phyloP scores from a whole-genome alignment of 2,113 vertebrate species.

The Addax nasomaculatus region DNA sequence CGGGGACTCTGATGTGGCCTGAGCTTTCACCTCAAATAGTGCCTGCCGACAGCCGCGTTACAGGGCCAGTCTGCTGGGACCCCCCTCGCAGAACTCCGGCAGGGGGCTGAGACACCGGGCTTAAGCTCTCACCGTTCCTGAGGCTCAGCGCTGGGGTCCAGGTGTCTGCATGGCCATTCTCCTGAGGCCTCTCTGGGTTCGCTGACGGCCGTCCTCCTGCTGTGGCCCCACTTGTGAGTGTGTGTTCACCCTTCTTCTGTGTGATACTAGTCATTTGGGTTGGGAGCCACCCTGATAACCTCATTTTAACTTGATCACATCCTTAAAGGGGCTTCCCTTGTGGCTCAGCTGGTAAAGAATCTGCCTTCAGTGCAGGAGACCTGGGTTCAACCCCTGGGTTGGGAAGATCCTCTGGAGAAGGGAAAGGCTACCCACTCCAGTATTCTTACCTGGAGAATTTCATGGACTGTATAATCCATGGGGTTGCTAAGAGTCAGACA shows the following conservation, averaged over 20 bases:
- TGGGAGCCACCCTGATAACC: background rate
- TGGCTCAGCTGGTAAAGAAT: background rate
- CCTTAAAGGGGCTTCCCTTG: background rate
- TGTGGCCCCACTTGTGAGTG: background rate
- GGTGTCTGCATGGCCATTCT: accelerated
- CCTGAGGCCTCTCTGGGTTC: background rate
- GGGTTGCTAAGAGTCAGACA: background rate
- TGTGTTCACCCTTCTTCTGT: background rate
- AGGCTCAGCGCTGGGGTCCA: background rate
- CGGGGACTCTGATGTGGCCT: accelerated
- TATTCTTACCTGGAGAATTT: background rate
- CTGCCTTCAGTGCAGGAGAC: background rate
- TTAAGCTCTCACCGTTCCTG: background rate
- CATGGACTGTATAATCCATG: background rate
- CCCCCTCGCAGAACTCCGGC: accelerated
- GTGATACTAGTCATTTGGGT: too few relatives aligned
- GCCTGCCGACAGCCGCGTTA: background rate
- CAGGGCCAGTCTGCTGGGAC: background rate
- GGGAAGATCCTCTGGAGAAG: background rate
- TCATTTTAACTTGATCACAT: background rate
- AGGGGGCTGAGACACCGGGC: background rate
- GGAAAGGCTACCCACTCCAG: background rate
- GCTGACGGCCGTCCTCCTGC: accelerated
- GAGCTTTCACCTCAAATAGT: background rate
- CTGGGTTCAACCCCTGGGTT: background rate